Base-by-base conservation (phyloP, 2,888 invertebrate species). In the Poecilus cupreus region DNA sequence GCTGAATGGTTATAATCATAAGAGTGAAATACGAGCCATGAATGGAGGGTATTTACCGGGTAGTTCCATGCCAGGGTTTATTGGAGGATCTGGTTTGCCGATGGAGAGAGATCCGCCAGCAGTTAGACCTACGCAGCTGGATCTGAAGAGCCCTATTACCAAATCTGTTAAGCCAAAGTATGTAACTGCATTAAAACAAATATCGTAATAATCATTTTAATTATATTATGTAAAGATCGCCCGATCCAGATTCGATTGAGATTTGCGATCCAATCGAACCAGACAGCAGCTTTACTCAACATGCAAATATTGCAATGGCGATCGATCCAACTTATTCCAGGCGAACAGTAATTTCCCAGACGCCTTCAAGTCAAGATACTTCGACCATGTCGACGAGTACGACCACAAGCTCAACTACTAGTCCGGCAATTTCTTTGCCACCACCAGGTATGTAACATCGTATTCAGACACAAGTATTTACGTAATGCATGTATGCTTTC, bases 241-340 rank as follows among this genome's bases (percentile, higher is more conserved):
- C 74, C 22, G 81, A 81, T 81, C 81, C 81, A n/a, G 81, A 81
- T 81, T 75, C 75, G 20, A 81, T 81, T 13, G 81, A 81, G 49
- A 39, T 81, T 4, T 81, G 81, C 13, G 81, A 81, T 57, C 74
- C 81, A 49, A 32, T 74, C 24, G 75, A 74, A 26, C 43, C 75
- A 0, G 81, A 81, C n/a, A 75, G 16, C 24, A 75, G 64, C 49
- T 81, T 24, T 49, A 37, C 57, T 20, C 89, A 89, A 81, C 89
- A 88, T 74, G 88, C 88, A 18, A 94, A 94, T 85, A 93, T 94
- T 75, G 94, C 94, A 0, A 92, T 93, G 86, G 92, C 92, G 60
- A 93, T 94, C 60, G 94, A 94, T 87, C 94, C 94, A 0, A 94
- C 94, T 0, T 94, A 93, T 85, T 87, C 89, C 22, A 86, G 90